Evolutionary conservation across 2,113 vertebrate genomes (phyloP).

Genomic region (Paradisaea rubra): DNA sequence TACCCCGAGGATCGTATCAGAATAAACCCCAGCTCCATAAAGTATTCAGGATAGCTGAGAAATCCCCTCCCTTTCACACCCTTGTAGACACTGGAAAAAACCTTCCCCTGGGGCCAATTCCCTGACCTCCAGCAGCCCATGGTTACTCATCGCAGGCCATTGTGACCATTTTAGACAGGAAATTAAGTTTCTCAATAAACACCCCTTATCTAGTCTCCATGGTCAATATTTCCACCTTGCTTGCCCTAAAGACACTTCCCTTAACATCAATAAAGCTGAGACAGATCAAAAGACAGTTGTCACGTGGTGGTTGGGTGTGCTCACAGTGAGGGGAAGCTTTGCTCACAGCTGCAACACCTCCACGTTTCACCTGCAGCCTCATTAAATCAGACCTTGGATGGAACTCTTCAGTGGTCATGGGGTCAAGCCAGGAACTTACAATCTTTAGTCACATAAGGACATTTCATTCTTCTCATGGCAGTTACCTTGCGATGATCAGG

Average conservation of each 20-base stretch:
- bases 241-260: neutral
- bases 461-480: neutral
- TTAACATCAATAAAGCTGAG: neutral
- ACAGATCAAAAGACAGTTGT: neutral
- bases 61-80: neutral
- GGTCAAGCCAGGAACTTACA: neutral
- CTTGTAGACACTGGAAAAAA: neutral
- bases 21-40: neutral
- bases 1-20: rapidly evolving
- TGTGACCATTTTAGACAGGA: neutral
- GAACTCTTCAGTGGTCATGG: neutral
- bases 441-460: neutral
- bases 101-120: neutral
- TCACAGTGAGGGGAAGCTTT: neutral
- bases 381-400: neutral
- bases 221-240: neutral
- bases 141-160: neutral
- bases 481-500: neutral
- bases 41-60: neutral
- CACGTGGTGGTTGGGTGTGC: neutral
- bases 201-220: neutral
- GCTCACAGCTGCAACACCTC: neutral
- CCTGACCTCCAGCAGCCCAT: neutral
- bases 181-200: neutral
- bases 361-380: neutral